These are phyloP conservation scores for Seladonia tumulorum DNA, from an alignment of 2,888 invertebrate genomes.

Conservation along the genomic window DNA sequence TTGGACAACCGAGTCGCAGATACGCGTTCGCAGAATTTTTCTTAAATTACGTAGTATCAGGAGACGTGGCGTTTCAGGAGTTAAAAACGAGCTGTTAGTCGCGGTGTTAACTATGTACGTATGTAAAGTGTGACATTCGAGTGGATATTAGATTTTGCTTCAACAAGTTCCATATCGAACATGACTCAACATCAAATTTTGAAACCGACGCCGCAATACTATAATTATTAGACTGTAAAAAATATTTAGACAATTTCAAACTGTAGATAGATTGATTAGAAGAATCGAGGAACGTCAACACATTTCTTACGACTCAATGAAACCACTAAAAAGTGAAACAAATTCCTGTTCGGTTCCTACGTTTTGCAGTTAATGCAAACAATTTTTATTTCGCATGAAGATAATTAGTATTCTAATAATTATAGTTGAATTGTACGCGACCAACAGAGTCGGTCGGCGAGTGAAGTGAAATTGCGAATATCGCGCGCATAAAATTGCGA, in stretches of 20 bases:
- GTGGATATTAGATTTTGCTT: neutral
- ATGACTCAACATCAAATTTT: neutral
- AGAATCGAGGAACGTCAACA: too few relatives aligned
- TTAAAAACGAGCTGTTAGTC: neutral
- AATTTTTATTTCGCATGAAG: too few relatives aligned
- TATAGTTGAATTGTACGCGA: neutral
- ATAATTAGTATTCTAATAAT: neutral
- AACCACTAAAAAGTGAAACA: too few relatives aligned
- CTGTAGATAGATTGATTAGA: too few relatives aligned
- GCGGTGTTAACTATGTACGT: neutral
- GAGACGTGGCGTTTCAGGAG: neutral
- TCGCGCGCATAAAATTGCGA: neutral
- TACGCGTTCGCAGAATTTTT: neutral
- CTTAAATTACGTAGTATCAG: neutral
- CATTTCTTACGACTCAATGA: too few relatives aligned
- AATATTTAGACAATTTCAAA: too few relatives aligned
- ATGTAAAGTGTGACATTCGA: neutral
- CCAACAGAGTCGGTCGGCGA: neutral
- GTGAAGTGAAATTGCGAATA: neutral
- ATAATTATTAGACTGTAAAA: neutral
- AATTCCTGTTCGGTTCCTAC: neutral
- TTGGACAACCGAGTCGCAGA: neutral
- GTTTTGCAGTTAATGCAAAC: neutral
- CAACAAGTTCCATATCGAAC: neutral
- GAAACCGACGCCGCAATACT: neutral